Conservation (phyloP, 2,888 invertebrate species). For the Entomobrya multifasciata region DNA sequence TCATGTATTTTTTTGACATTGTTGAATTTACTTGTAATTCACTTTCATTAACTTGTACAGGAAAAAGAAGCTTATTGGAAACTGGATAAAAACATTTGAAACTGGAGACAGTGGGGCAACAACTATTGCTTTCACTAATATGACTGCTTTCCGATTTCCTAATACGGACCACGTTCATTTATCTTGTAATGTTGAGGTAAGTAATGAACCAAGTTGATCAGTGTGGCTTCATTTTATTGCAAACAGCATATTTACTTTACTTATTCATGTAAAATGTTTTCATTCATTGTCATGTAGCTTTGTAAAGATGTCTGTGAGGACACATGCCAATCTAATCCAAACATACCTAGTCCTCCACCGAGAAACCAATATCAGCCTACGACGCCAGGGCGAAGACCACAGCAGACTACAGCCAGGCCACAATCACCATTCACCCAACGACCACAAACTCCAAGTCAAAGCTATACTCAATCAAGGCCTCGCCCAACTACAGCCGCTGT, state of each 20-base stretch:
- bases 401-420: not conserved
- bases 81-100: slow-evolving; percentile 85
- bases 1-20: not conserved
- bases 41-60: slow-evolving; percentile 81
- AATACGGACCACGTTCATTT: slow-evolving; percentile 88
- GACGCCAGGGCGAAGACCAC: not conserved
- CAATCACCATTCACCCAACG: not conserved
- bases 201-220: slow-evolving; percentile 27
- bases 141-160: slow-evolving; percentile 88
- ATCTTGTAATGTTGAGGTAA: slow-evolving; percentile 88
- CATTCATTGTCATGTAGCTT: slow-evolving; percentile 71
- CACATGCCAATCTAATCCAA: slow-evolving; percentile 55
- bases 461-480: not conserved
- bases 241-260: too few relatives aligned
- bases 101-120: slow-evolving; percentile 85
- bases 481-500: not conserved
- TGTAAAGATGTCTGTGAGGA: slow-evolving; percentile 77
- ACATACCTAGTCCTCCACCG: not conserved
- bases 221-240: not conserved
- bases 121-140: slow-evolving; percentile 86
- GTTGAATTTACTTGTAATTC: not conserved
- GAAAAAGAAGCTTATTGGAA: slow-evolving; percentile 86
- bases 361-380: not conserved
- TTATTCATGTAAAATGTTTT: too few relatives aligned
- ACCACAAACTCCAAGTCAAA: not conserved